Conservation (phyloP, 2,888 invertebrate genomes). For the Amphimallon solstitiale region DNA sequence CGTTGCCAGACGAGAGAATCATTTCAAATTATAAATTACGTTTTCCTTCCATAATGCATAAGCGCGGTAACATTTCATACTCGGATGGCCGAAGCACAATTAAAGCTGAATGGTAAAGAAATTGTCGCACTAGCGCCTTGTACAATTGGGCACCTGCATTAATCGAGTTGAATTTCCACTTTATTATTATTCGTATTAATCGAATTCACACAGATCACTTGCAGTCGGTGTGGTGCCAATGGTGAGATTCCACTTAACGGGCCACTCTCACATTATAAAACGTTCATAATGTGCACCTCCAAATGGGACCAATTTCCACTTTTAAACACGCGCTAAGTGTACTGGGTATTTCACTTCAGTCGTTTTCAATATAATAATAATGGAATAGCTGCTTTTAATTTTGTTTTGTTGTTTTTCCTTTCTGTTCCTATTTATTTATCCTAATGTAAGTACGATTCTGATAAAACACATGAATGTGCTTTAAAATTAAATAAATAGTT, state of each 20-base stretch:
- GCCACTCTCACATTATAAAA: conserved; percentile 22
- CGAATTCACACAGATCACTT: conserved; percentile 10
- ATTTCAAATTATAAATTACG: conserved; percentile 5
- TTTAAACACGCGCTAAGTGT: neutral
- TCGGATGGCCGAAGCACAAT: neutral
- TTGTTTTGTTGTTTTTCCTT: too few relatives aligned
- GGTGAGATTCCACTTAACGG: conserved; percentile 3
- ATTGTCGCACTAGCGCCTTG: conserved; percentile 21
- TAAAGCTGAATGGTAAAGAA: conserved; percentile 12
- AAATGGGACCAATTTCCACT: conserved; percentile 20
- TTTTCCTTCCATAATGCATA: conserved; percentile 2
- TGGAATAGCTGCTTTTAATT: neutral
- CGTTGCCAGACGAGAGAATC: neutral
- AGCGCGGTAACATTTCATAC: neutral
- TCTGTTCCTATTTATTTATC: too few relatives aligned
- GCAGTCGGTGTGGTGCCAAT: neutral
- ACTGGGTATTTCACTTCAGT: neutral
- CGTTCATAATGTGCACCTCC: conserved; percentile 4
- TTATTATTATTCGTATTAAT: conserved; percentile 25
- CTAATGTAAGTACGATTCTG: too few relatives aligned
- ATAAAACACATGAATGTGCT: too few relatives aligned
- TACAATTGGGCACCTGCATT: conserved; percentile 19
- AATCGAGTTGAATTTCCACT: conserved; percentile 20
- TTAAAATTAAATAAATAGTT: too few relatives aligned
- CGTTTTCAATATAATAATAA: conserved; percentile 11